A percentile compares a stretch with the other conserved stretches of the same genome.
phyloP scores from a whole-genome alignment of 2,113 vertebrate species.

The Pachypanchax playfairii region DNA sequence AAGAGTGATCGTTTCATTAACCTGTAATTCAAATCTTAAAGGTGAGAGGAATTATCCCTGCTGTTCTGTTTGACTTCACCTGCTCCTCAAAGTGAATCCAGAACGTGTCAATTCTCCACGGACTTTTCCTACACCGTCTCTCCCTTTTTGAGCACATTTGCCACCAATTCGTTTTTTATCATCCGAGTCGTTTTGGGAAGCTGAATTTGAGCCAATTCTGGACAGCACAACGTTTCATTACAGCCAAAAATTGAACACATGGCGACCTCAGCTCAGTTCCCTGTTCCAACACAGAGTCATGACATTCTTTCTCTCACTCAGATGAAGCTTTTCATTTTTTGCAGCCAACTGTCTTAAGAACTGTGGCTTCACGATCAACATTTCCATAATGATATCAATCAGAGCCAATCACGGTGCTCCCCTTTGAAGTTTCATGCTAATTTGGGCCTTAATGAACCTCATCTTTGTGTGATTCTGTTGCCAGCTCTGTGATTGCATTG shows the following conservation, averaged over 20 bases:
- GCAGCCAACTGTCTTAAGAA: slow-evolving; percentile 29
- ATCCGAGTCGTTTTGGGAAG: slow-evolving; percentile 49
- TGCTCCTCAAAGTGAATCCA: slow-evolving; percentile 52
- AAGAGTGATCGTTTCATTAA: slow-evolving; percentile 36
- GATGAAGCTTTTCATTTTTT: slow-evolving; percentile 12
- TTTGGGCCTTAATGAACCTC: slow-evolving; percentile 55
- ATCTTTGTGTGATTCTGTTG: slow-evolving; percentile 47
- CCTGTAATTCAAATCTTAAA: slow-evolving; percentile 38
- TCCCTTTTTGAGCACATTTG: slow-evolving; percentile 58
- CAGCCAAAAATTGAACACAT: slow-evolving; percentile 59
- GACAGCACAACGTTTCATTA: slow-evolving; percentile 57
- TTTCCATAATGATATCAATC: slow-evolving; percentile 65
- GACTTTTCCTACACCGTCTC: slow-evolving; percentile 47
- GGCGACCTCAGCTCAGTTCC: slow-evolving; percentile 50
- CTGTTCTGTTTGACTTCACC: slow-evolving; percentile 29
- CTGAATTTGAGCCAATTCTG: slow-evolving; percentile 52
- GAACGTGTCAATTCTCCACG: slow-evolving; percentile 42
- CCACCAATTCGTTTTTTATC: slow-evolving; percentile 53
- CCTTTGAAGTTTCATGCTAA: slow-evolving; percentile 58
- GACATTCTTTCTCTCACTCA: slow-evolving; percentile 25
- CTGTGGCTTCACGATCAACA: slow-evolving; percentile 51
- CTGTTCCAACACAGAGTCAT: slow-evolving; percentile 31
- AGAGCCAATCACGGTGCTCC: slow-evolving; percentile 56
- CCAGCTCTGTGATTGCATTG: slow-evolving; percentile 66
- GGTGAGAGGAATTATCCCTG: neutral